phyloP scores from a whole-genome alignment of 2,113 vertebrate genomes.

The Salvelinus sp. region DNA sequence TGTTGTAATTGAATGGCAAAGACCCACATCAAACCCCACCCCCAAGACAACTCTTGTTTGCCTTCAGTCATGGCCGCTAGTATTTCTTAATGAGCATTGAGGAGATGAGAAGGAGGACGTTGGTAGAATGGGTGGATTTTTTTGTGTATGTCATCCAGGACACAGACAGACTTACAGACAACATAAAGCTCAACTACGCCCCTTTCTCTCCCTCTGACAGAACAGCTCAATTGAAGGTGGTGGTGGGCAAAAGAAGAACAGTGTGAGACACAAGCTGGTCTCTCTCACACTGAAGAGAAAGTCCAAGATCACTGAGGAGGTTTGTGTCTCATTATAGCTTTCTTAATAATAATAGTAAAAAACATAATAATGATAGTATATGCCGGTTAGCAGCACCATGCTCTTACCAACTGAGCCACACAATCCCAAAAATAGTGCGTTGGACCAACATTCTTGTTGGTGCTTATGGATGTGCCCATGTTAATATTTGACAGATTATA shows the following conservation, averaged over 20 bases:
- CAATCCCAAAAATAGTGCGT: not conserved
- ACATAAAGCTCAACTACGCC: not conserved
- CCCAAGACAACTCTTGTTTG: too few species aligned
- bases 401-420: not conserved
- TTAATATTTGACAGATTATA: too few species aligned
- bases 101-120: too few species aligned
- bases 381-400: not conserved
- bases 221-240: conserved; percentile 74
- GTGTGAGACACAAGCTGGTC: conserved; percentile 91
- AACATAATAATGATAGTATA: not conserved
- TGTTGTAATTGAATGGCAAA: too few species aligned
- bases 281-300: conserved; percentile 98
- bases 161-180: too few species aligned
- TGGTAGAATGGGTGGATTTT: too few species aligned
- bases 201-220: conserved; percentile 62
- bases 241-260: conserved; percentile 87
- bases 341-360: not conserved
- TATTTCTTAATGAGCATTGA: too few species aligned
- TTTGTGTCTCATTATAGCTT: conserved; percentile 53
- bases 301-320: conserved; percentile 96
- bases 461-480: too few species aligned
- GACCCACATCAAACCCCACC: too few species aligned
- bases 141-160: too few species aligned
- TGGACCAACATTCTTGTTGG: not conserved
- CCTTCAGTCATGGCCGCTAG: too few species aligned